Evolutionary conservation across 2,888 invertebrate species (phyloP), one percentile per base, ranked within the genome.

Genomic region (Patella caerulea): DNA sequence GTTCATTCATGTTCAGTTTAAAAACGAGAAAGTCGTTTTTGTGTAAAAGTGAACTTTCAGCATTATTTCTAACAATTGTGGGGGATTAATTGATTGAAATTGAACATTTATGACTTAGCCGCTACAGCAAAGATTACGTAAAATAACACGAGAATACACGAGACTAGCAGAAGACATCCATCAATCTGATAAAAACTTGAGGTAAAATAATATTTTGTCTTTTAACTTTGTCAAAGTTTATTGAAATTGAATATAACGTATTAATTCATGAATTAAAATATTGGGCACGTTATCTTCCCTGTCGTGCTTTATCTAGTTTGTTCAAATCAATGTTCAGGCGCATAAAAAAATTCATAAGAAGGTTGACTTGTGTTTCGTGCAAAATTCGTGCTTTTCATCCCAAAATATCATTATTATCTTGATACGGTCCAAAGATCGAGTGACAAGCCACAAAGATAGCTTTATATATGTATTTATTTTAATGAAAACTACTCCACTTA

Each of bases 361-460:
- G 45, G 7, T 45, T 7, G 45, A 45, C 45, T 45, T 45, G 45
- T 45, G 45, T 82, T 81, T 83, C 74, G 78, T 77, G 82, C 78
- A 73, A 79, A 78, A 82, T 83, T 77, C 78, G 79, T 78, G 76
- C 81, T 82, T 84, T 84, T 83, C 83, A 78, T 78, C 83, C 81
- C 78, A 81, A 84, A 84, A 82, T 74, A 78, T 79, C 77, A 74
- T 79, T 80, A 82, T 80, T 73, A 74, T 78, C 69, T 70, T 73
- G 75, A 77, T 75, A 78, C 78, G 71, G 80, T 78, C 73, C 80
- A 78, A 78, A 80, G 78, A 78, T 76, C 71, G 74, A 45, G 45
- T 45, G 45, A 45, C 45, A 45, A 45, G 45, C 45, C 29, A 70
- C 14, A 29, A 17, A 70, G 15, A 70, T 70, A 70, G 24, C 70